Base-by-base conservation (phyloP, 2,888 invertebrate species). In the Leptinotarsa tumamoca region DNA sequence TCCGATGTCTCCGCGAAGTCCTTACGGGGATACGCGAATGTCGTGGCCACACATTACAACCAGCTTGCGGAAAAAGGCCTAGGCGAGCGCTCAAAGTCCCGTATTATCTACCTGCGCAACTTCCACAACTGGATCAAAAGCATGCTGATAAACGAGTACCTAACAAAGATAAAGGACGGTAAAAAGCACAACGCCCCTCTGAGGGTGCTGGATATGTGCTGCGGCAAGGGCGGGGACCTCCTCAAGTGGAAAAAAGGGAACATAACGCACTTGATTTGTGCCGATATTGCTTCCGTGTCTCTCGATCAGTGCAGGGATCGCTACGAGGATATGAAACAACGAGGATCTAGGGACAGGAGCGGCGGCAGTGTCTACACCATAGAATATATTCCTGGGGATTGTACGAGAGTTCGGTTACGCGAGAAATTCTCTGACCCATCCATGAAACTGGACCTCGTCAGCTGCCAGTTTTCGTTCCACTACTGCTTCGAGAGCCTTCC, bases 61-160 rank as follows among this genome's bases (percentile, higher is more conserved):
- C 92, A 93, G 71, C 89, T 98, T 14, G 93, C 95, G 87, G 95
- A 97, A 82, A 93, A 93, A 83, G 97, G 97, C 0, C 88, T 96
- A 56, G 92, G 91, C 68, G 94, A 94, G 82, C 91, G 99, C 68
- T 93, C 93, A 80, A 94, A 96, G 84, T 98, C 98, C 43, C 93
- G 96, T 43, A 99, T 99, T 83, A 95, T 96, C 84, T 94, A 95
- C 87, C 91, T 99, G 90, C 91, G 99, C 81, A 99, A 98, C 89
- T 98, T 99, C 87, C 99, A 99, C 88, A 99, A 99, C 88, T 99
- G 99, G 99, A 94, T 98, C 17, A 99, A 99, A 90, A 96, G 96
- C 88, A 95, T 97, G 90, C 90, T 98, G 0, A 98, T 99, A 83
- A 94, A 95, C 91, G 93, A 95, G 89, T 94, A 94, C 88, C 89